Evolutionary conservation across 1,140 invertebrate species (phyloP).

Genomic region (Drosophila subpulchrella): DNA sequence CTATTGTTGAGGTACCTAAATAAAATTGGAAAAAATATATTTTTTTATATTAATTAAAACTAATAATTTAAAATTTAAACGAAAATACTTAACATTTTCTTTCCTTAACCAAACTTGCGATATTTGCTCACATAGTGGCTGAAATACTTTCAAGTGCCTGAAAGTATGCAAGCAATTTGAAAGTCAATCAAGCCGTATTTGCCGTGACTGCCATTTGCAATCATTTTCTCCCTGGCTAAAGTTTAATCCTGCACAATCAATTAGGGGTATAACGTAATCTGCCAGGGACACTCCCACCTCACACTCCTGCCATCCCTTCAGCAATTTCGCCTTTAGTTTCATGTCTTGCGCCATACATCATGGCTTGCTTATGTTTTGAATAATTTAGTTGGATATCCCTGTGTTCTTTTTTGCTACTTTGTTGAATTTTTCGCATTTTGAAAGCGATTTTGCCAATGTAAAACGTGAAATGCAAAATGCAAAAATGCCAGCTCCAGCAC

Average conservation of each 20-base stretch:
- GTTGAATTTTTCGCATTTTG: conserved; percentile 59
- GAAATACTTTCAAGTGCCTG: conserved; percentile 11
- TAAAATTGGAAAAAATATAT: no score
- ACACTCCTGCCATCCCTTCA: background rate
- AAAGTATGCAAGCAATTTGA: conserved; percentile 33
- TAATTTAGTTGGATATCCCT: conserved; percentile 58
- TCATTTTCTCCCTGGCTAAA: conserved; percentile 18
- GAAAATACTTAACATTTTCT: background rate
- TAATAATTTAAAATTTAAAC: no score
- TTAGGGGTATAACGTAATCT: conserved; percentile 49
- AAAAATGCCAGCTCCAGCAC: conserved; percentile 52
- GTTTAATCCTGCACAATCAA: conserved; percentile 51
- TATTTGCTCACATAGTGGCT: background rate
- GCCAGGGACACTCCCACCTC: conserved; percentile 22
- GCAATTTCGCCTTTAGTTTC: conserved; percentile 19
- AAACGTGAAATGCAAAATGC: conserved; percentile 80
- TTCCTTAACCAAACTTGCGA: no score
- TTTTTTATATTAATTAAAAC: no score
- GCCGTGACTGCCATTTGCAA: conserved; percentile 20
- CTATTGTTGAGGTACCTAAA: no score
- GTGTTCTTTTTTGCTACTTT: conserved; percentile 9
- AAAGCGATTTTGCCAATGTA: conserved; percentile 76
- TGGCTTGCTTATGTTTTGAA: conserved; percentile 75
- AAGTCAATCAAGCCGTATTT: conserved; percentile 24
- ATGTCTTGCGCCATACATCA: conserved; percentile 52